A percentile compares a stretch with the other conserved stretches of the same genome.
Evolutionary conservation across 2,888 invertebrate genomes (phyloP).

Genomic region (Brenthis daphne): DNA sequence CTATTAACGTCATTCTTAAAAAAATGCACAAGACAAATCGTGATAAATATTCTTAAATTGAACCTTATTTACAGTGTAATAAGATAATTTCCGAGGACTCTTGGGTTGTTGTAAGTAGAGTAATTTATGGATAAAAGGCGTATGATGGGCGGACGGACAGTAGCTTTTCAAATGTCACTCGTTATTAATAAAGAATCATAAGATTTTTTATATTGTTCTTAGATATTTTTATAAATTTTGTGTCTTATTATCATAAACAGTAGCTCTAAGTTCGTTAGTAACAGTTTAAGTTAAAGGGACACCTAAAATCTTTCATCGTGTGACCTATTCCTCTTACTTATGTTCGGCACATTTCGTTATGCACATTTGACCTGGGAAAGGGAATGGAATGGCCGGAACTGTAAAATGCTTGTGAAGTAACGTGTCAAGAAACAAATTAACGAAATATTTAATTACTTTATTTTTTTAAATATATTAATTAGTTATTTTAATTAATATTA

Average conservation of each 20-base stretch:
- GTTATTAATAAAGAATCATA: slow-evolving; percentile 58
- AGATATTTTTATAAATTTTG: slow-evolving; percentile 24
- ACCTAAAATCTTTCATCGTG: slow-evolving; percentile 29
- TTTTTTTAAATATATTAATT: too few species aligned
- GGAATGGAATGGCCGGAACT: slow-evolving; percentile 38
- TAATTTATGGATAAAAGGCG: slow-evolving; percentile 61
- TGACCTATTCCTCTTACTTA: slow-evolving; percentile 34
- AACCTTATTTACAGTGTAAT: slow-evolving; percentile 27
- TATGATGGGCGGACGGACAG: slow-evolving; percentile 58
- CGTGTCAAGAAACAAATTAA: slow-evolving; percentile 39
- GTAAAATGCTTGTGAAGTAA: slow-evolving; percentile 33
- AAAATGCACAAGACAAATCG: slow-evolving; percentile 26
- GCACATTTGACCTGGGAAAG: slow-evolving; percentile 33
- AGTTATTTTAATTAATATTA: too few species aligned
- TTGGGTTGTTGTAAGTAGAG: slow-evolving; percentile 13
- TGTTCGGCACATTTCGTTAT: slow-evolving; percentile 39
- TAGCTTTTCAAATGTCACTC: slow-evolving; percentile 66
- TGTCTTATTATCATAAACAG: slow-evolving; percentile 13
- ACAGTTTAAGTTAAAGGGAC: neutral
- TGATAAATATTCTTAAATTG: slow-evolving; percentile 22
- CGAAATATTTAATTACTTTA: too few species aligned
- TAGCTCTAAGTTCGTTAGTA: slow-evolving; percentile 19
- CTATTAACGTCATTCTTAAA: slow-evolving; percentile 48
- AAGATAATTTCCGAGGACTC: slow-evolving; percentile 6
- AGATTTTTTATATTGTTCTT: slow-evolving; percentile 37